phyloP scores from a whole-genome alignment of 2,113 vertebrate species.

The Otocyon megalotis region DNA sequence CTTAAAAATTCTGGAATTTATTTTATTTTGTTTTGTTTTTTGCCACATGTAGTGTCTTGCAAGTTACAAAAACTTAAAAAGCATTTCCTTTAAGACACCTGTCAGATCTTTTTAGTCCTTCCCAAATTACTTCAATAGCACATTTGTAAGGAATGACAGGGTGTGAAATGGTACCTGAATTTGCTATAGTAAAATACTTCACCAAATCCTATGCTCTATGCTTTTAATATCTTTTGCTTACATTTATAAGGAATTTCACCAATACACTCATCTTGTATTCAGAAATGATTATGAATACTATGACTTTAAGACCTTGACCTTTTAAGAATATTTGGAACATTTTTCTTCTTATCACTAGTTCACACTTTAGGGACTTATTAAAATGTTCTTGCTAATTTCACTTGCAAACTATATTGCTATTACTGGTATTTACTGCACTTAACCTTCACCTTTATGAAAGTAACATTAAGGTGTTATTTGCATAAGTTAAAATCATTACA shows the following conservation, averaged over 20 bases:
- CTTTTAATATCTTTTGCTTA: conserved; percentile 48
- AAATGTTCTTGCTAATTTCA: conserved; percentile 80
- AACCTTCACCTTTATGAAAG: conserved; percentile 75
- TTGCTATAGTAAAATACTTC: conserved; percentile 6
- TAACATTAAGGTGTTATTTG: conserved; percentile 57
- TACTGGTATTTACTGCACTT: conserved; percentile 77
- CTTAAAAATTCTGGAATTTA: neutral
- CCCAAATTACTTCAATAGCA: neutral
- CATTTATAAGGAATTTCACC: conserved; percentile 34
- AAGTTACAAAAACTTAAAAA: conserved; percentile 35
- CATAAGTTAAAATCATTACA: conserved; percentile 47
- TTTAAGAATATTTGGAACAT: conserved; percentile 81
- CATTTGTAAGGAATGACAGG: conserved; percentile 1
- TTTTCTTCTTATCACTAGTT: conserved; percentile 84
- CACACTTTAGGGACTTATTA: conserved; percentile 84
- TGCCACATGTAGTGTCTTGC: neutral
- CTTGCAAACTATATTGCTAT: conserved; percentile 76
- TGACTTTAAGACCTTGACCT: conserved; percentile 80
- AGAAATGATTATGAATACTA: conserved; percentile 66
- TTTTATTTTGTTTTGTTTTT: neutral
- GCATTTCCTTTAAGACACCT: neutral
- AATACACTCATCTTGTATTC: conserved; percentile 43
- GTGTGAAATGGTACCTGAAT: neutral
- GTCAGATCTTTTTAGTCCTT: neutral
- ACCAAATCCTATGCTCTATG: neutral